phyloP scores from a whole-genome alignment of 2,888 invertebrate species.

The Orthonevra nobilis region DNA sequence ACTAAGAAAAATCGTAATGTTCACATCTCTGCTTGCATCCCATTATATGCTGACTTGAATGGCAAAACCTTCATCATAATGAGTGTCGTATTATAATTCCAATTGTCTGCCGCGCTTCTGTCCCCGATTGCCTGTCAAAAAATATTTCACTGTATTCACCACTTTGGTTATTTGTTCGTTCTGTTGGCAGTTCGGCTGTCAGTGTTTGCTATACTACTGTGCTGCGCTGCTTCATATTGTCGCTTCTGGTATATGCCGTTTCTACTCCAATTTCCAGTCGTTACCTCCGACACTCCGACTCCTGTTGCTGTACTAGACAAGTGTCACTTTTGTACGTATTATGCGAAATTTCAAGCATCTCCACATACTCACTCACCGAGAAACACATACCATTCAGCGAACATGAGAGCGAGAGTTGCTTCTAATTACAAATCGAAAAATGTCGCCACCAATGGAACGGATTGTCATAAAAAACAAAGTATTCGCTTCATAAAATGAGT shows the following conservation, averaged over 20 bases:
- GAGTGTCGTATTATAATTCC: conserved; percentile 59
- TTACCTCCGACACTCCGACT: conserved; percentile 9
- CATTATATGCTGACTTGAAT: neutral
- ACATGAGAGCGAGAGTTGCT: conserved; percentile 46
- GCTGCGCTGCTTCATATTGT: conserved; percentile 32
- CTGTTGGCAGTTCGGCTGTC: conserved; percentile 60
- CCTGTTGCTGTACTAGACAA: conserved; percentile 38
- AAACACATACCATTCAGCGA: too few species aligned
- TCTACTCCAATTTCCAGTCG: conserved; percentile 24
- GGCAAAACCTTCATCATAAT: conserved; percentile 48
- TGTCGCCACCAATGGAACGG: conserved; percentile 66
- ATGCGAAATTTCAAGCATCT: conserved; percentile 66
- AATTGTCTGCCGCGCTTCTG: conserved; percentile 62
- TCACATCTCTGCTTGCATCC: too few species aligned
- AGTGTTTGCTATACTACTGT: conserved; percentile 18
- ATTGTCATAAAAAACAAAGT: conserved; percentile 67
- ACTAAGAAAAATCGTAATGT: too few species aligned
- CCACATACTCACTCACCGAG: conserved; percentile 34
- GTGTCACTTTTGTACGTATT: conserved; percentile 57
- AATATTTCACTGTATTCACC: conserved; percentile 51
- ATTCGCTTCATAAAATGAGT: conserved; percentile 18
- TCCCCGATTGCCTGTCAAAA: conserved; percentile 70
- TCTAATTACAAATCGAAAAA: conserved; percentile 70
- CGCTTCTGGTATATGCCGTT: conserved; percentile 47
- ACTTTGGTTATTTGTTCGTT: conserved; percentile 61